Conservation (phyloP, 2,113 vertebrate species). For the Lasiurus cinereus region DNA sequence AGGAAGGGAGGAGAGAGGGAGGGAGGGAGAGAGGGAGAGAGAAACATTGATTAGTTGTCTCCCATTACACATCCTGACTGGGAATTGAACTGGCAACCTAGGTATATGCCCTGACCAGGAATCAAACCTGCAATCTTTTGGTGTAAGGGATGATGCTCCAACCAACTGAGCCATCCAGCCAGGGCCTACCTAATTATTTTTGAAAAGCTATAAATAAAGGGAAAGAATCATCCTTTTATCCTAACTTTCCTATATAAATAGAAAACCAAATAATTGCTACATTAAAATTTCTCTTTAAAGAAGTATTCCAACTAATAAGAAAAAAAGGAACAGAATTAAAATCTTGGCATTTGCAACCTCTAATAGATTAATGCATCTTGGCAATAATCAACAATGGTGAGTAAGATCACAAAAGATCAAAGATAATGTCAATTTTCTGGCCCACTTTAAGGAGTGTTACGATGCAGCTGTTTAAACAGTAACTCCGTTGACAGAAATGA, state of each 20-base stretch:
- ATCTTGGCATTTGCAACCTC: not conserved
- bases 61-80: not conserved
- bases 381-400: not conserved
- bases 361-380: not conserved
- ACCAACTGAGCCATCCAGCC: not conserved
- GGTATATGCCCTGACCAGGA: not conserved
- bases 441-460: not conserved
- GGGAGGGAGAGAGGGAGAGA: too few relatives aligned
- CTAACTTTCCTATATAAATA: not conserved
- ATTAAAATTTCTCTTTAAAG: slow-evolving; percentile 11
- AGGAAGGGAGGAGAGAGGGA: too few relatives aligned
- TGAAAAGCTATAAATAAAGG: not conserved
- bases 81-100: not conserved
- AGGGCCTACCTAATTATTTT: not conserved
- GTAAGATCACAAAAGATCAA: slow-evolving; percentile 13
- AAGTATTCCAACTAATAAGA: not conserved
- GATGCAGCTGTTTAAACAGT: not conserved
- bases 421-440: not conserved
- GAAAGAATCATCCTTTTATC: not conserved
- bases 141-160: not conserved
- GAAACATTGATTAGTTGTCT: not conserved
- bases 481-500: not conserved
- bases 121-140: not conserved
- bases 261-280: not conserved
- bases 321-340: slow-evolving; percentile 1